These are phyloP conservation scores for Pollachius pollachius DNA, from an alignment of 2,113 vertebrate species.

Conservation along the genomic window DNA sequence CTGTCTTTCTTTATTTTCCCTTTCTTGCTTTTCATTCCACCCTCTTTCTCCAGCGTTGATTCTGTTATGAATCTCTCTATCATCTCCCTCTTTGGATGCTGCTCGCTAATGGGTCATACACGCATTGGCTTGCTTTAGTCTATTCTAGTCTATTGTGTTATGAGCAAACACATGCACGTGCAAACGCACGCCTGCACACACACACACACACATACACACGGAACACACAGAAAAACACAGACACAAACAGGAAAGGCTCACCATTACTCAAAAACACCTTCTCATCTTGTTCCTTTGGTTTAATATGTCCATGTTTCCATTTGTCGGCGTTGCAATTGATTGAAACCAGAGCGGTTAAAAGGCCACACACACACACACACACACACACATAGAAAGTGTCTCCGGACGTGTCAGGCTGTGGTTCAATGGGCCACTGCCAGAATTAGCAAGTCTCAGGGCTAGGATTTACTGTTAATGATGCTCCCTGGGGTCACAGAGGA, in stretches of 20 bases:
- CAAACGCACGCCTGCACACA: not conserved
- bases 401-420: constrained; percentile 39
- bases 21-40: not conserved
- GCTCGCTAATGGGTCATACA: not conserved
- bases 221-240: not conserved
- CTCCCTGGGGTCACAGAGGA: constrained; percentile 56
- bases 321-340: constrained; percentile 50
- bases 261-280: constrained; percentile 44
- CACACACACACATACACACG: not conserved
- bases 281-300: constrained; percentile 57
- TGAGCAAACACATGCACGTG: not conserved
- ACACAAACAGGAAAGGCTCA: not conserved
- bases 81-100: not conserved
- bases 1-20: constrained; percentile 31
- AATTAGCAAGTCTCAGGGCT: constrained; percentile 65
- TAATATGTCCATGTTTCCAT: constrained; percentile 60
- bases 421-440: constrained; percentile 59
- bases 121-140: not conserved
- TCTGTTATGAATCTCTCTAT: not conserved
- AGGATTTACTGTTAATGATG: constrained; percentile 70
- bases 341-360: constrained; percentile 68
- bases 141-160: constrained; percentile 14
- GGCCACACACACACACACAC: constrained; percentile 21
- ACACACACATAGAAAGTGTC: constrained; percentile 14
- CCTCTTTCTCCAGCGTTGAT: not conserved